Evolutionary conservation across 2,888 invertebrate genomes (phyloP), one percentile per base, ranked within the genome.

Genomic region (Trichopria drosophilae): DNA sequence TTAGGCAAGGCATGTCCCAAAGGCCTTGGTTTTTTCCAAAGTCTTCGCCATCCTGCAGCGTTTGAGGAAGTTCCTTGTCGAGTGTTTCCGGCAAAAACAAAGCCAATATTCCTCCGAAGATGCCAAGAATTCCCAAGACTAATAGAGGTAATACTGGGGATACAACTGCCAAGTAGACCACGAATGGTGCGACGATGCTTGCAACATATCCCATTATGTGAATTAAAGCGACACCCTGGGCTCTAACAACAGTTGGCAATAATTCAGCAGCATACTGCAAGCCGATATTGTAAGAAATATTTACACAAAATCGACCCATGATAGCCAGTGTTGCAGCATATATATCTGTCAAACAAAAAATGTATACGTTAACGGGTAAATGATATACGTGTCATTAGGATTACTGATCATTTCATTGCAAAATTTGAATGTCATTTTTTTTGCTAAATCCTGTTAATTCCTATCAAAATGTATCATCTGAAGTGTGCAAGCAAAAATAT

Each of bases 171-270:
- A 92, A 76, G 65, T 91, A 91, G 9, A 93, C 92, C 2, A 93
- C 84, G 67, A 91, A 91, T 0, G 93, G 93, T 0, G 90, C 86
- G 0, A 90, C 75, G 54, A 91, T 89, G 42, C 88, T 88, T 0
- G 90, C 87, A 0, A 90, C 87, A 61, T 90, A 91, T 26, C 92
- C 92, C 88, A 90, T 89, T 48, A 91, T 90, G 65, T 92, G 90
- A 41, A 91, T 88, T 12, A 91, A 77, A 0, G 91, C 90, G 0
- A 93, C 89, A 0, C 91, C 92, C 69, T 92, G 91, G 0, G 90
- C 92, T 34, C 93, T 73, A 1, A 93, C 90, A 1, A 92, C 91
- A 0, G 93, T 93, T 0, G 93, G 93, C 7, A 93, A 71, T 10
- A 93, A 75, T 70, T 93, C 93, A 0, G 93, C 92, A 0, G 91